phyloP scores from a whole-genome alignment of 30 jellyfish, hydroid and myxozoan genomes.

The Pelagia noctiluca region DNA sequence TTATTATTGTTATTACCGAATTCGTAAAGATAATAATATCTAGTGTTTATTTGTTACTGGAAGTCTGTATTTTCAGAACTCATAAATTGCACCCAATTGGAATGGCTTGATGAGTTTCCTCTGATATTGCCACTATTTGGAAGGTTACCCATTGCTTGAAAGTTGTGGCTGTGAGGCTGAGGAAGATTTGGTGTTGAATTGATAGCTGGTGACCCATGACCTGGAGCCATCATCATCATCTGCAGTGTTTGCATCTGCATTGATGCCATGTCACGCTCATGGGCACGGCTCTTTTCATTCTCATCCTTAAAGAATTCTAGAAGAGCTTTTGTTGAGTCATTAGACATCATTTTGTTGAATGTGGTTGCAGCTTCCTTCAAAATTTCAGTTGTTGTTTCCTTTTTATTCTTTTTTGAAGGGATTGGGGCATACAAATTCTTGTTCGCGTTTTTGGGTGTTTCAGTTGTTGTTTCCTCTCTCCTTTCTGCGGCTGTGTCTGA shows the following conservation, averaged over 20 bases:
- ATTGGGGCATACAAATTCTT: conserved; percentile 28
- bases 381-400: conserved; percentile 38
- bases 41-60: conserved; percentile 1
- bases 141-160: not conserved
- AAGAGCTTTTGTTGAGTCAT: conserved; percentile 35
- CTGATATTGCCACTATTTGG: not conserved
- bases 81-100: conserved; percentile 2
- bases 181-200: not conserved
- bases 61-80: conserved; percentile 6
- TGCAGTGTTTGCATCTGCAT: conserved; percentile 48
- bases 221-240: conserved; percentile 45
- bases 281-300: conserved; percentile 36
- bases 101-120: not conserved
- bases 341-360: conserved; percentile 45
- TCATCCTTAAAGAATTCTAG: conserved; percentile 31
- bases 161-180: not conserved
- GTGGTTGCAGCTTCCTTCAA: conserved; percentile 31
- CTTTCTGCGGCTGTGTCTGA: not conserved
- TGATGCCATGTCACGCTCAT: conserved; percentile 46
- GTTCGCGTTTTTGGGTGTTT: conserved; percentile 17
- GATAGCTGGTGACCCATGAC: not conserved
- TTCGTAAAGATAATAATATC: not conserved
- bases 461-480: not conserved
- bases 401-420: conserved; percentile 32
- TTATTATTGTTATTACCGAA: not conserved